Base-by-base conservation (phyloP, 2,113 vertebrate genomes). In the Myrmecobius fasciatus region DNA sequence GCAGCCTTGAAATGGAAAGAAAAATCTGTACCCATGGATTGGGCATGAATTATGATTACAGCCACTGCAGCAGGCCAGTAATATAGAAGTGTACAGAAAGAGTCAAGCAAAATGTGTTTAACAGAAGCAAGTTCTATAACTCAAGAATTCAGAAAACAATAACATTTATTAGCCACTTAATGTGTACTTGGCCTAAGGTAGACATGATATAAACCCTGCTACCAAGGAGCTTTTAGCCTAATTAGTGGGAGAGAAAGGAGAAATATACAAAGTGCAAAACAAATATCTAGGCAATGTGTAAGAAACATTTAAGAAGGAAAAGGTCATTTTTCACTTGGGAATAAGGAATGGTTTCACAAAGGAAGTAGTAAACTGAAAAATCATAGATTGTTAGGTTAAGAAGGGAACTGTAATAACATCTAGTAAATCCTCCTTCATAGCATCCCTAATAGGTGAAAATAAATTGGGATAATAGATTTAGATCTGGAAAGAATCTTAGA, bases 1-100 rank as follows among this genome's bases (percentile, higher is more conserved):
- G 94, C 60, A 52, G 47, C 56, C 95, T 89, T 75, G 51, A 94
- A 53, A 49, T 53, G 48, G 52, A 95, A 95, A 95, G 75, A 89
- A 91, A 52, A 91, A 92, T 91, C 31, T 91, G 67, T 75, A n/a
- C 53, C 25, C 12, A 36, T 83, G 67, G n/a, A 83, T 43, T 43
- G 67, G 36, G 14, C n/a, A 24, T 43, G 36, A 83, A 43, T 43
- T 83, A 7, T 83, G 67, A 43, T 43, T n/a, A 83, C 36, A 83
- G 36, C n/a, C n/a, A 83, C n/a, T 43, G 20, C n/a, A 43, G n/a
- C 20, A 83, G 67, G n/a, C 67, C 67, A 24, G 5, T 83, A 43
- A 43, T 83, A n/a, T 43, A 83, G 60, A 36, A 83, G 36, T 22
- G 6, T 83, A 83, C 67, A 43, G 67, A 22, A 43, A 24, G n/a